Evolutionary conservation across 2,888 invertebrate species (phyloP).

Genomic region (Melangyna quadrimaculata): DNA sequence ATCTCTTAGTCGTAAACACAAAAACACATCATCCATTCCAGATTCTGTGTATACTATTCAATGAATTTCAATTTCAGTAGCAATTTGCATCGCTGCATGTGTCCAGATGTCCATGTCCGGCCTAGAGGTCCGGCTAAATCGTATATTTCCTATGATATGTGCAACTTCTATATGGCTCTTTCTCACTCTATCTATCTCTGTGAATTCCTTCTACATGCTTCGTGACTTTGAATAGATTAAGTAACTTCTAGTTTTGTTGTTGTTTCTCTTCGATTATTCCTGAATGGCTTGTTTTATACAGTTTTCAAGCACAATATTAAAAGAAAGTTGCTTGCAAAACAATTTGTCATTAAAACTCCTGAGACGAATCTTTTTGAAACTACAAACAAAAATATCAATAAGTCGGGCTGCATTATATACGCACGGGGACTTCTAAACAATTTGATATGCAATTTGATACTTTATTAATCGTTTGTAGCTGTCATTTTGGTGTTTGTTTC

Average conservation of each 20-base stretch:
- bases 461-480: slow-evolving; percentile 15
- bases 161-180: slow-evolving; percentile 12
- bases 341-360: slow-evolving; percentile 7
- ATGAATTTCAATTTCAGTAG: slow-evolving; percentile 55
- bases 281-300: not conserved
- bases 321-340: not conserved
- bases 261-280: not conserved
- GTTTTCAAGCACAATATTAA: not conserved
- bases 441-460: not conserved
- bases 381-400: not conserved
- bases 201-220: not conserved
- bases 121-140: not conserved
- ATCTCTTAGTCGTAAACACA: slow-evolving; percentile 14
- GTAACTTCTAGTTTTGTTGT: not conserved
- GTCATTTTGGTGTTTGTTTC: not conserved
- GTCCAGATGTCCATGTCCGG: slow-evolving; percentile 25
- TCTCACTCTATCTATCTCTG: too few relatives aligned
- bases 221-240: slow-evolving; percentile 34
- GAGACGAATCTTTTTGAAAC: not conserved
- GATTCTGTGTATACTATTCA: not conserved
- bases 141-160: not conserved
- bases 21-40: slow-evolving; percentile 1
- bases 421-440: not conserved
- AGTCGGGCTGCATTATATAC: too few relatives aligned
- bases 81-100: slow-evolving; percentile 54